Conservation (phyloP, 2,113 vertebrate species). For the Colaptes auratus region DNA sequence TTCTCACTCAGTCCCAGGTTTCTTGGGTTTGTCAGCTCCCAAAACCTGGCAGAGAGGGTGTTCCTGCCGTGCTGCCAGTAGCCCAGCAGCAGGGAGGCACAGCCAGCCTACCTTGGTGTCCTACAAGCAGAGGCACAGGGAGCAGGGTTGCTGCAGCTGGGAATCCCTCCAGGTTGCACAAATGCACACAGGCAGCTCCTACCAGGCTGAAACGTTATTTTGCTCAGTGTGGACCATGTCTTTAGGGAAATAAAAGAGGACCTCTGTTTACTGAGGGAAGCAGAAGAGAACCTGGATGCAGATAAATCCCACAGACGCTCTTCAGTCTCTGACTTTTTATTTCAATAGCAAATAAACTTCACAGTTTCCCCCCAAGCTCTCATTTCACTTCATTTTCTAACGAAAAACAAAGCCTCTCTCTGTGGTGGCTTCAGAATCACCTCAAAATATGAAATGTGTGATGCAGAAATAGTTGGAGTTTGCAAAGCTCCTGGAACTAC, state of each 20-base stretch:
- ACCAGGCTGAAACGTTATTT: neutral
- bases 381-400: neutral
- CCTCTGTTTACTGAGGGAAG: neutral
- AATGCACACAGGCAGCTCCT: neutral
- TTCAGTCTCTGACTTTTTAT: neutral
- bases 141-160: neutral
- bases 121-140: neutral
- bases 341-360: neutral
- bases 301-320: neutral
- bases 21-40: neutral
- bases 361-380: rapidly evolving
- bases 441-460: neutral
- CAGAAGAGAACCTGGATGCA: neutral
- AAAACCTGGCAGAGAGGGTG: neutral
- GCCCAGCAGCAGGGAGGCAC: neutral
- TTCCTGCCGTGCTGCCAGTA: neutral
- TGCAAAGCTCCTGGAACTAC: neutral
- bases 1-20: neutral
- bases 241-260: neutral
- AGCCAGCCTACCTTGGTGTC: neutral
- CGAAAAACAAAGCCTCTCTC: neutral
- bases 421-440: neutral
- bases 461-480: neutral
- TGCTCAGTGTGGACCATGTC: neutral
- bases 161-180: neutral